These are phyloP conservation scores for Metopolophium dirhodum DNA, from an alignment of 1,140 invertebrate genomes.

Conservation along the genomic window DNA sequence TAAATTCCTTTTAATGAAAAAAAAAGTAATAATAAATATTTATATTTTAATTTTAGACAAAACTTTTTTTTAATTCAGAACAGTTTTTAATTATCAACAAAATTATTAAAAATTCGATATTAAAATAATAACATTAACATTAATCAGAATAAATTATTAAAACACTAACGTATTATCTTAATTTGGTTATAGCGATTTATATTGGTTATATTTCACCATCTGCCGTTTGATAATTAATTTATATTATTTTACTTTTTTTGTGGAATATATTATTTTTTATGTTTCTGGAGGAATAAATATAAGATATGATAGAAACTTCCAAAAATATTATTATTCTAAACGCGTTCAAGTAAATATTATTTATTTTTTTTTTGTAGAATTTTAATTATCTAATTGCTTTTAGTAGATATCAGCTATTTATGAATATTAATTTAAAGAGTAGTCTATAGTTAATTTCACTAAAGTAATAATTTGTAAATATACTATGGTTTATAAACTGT, in stretches of 20 bases:
- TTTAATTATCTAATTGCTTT: not conserved
- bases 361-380: not conserved
- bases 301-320: not conserved
- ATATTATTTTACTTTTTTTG: not conserved
- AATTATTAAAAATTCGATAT: not conserved
- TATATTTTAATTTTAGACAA: not conserved
- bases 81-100: not conserved
- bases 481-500: no score
- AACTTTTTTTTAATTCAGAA: not conserved
- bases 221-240: not conserved
- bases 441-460: not conserved
- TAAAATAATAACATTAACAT: constrained; percentile 12
- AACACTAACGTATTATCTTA: not conserved
- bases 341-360: not conserved
- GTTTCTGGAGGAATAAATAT: not conserved
- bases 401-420: not conserved
- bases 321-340: not conserved
- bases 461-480: not conserved
- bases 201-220: not conserved
- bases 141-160: not conserved
- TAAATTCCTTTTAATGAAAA: not conserved
- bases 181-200: not conserved
- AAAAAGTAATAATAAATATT: not conserved
- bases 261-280: constrained; percentile 4
- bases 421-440: not conserved